Evolutionary conservation across 2,888 invertebrate species (phyloP), one percentile per base, ranked within the genome.

Genomic region (Cryptocheilus praepositus): DNA sequence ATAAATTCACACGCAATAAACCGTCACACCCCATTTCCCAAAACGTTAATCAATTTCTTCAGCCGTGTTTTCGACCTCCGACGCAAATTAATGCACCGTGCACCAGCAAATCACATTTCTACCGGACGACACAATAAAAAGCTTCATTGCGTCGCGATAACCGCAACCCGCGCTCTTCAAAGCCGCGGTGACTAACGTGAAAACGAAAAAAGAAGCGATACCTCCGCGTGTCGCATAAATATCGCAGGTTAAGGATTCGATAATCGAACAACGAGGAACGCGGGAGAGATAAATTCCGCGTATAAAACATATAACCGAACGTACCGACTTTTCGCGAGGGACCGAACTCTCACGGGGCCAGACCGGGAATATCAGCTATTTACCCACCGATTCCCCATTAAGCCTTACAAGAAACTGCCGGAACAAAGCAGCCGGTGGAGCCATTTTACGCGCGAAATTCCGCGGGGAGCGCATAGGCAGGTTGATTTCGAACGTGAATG

Each of bases 291-390:
- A n/a, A n/a, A n/a, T 36, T 36, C 1, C 8, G 4, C 16, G 49
- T 7, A 18, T 13, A 8, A n/a, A n/a, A n/a, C 1, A 1, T 4
- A 16, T 43, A 36, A 61, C 45, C 3, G 13, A 46, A 49, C 21
- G 49, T 13, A 46, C 11, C 36, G 36, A 36, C 36, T 11, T 19
- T 13, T 15, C 46, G 58, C 18, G 43, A 63, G 66, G 64, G 60
- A 56, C 60, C 49, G 44, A 16, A 25, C 51, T 57, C 43, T 63
- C 45, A 25, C 15, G 61, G 49, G 46, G 56, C n/a, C 43, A 44
- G 66, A 49, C 19, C 44, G 22, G 55, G 59, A 63, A 61, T 58
- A 64, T 56, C 58, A 68, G 71, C 67, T 61, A 76, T 76, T 74
- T 74, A 74, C 45, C 67, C 54, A 44, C n/a, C 22, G 13, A 43